Conservation (phyloP, 2,113 vertebrate genomes). For the Menura novaehollandiae region DNA sequence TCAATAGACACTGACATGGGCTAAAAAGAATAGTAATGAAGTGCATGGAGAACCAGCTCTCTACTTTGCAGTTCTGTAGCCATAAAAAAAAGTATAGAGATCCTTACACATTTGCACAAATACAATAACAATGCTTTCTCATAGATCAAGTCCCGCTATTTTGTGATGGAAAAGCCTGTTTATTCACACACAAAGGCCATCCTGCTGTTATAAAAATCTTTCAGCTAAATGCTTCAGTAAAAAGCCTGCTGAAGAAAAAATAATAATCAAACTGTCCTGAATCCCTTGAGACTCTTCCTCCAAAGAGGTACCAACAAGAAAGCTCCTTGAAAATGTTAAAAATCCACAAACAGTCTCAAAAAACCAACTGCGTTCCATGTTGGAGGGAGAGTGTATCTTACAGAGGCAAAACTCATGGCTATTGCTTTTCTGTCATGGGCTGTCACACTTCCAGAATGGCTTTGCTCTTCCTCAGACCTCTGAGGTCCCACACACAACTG, state of each 20-base stretch:
- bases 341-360: neutral
- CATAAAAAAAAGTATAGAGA: neutral
- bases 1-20: neutral
- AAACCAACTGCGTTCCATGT: neutral
- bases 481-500: neutral
- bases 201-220: slow-evolving; percentile 21
- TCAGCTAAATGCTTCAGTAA: slow-evolving; percentile 6
- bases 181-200: slow-evolving; percentile 5
- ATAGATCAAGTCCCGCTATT: neutral
- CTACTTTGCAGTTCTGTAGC: neutral
- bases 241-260: slow-evolving; percentile 3
- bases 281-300: neutral
- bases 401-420: neutral
- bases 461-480: neutral
- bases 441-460: neutral
- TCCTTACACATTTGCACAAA: slow-evolving; percentile 23
- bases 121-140: neutral
- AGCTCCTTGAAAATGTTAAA: neutral
- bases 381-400: neutral
- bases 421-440: neutral
- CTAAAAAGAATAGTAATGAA: neutral
- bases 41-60: neutral
- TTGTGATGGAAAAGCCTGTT: slow-evolving; percentile 11
- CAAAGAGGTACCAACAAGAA: neutral
- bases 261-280: neutral